phyloP scores from a whole-genome alignment of 2,113 vertebrate genomes.

The Bos javanicus region DNA sequence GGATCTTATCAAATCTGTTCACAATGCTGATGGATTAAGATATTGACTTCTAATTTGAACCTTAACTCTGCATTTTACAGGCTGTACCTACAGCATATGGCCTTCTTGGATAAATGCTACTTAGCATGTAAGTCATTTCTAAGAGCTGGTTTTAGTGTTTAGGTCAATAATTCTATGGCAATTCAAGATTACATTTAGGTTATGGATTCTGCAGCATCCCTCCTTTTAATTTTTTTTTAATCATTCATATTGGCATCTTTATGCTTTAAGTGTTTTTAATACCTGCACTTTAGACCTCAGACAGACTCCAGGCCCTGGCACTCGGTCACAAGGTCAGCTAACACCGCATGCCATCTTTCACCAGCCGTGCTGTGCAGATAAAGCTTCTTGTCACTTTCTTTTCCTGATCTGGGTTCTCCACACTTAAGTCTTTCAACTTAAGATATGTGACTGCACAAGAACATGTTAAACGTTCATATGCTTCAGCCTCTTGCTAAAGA shows the following conservation, averaged over 20 bases:
- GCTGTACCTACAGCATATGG: not conserved
- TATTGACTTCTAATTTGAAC: not conserved
- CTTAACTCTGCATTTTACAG: not conserved
- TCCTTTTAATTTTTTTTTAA: not conserved
- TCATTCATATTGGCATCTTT: slow-evolving; percentile 22
- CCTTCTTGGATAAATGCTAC: not conserved
- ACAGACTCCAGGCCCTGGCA: not conserved
- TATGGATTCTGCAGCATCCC: not conserved
- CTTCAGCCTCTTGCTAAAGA: not conserved
- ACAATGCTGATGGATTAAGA: not conserved
- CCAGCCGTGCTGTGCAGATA: not conserved
- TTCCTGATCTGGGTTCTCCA: slow-evolving; percentile 50
- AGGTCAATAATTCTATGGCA: not conserved
- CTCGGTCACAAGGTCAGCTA: slow-evolving; percentile 44
- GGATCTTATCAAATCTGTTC: not conserved
- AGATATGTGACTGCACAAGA: not conserved
- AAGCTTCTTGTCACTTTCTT: slow-evolving; percentile 36
- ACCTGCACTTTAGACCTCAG: not conserved
- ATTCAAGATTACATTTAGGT: not conserved
- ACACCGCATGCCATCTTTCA: not conserved
- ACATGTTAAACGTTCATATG: slow-evolving; percentile 27
- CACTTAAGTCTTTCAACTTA: slow-evolving; percentile 34
- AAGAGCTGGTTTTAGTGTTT: not conserved
- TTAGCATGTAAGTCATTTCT: not conserved
- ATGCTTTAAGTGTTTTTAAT: not conserved